Evolutionary conservation across 2,888 invertebrate genomes (phyloP), one percentile per base, ranked within the genome.

Genomic region (Trissoscelio sp.): DNA sequence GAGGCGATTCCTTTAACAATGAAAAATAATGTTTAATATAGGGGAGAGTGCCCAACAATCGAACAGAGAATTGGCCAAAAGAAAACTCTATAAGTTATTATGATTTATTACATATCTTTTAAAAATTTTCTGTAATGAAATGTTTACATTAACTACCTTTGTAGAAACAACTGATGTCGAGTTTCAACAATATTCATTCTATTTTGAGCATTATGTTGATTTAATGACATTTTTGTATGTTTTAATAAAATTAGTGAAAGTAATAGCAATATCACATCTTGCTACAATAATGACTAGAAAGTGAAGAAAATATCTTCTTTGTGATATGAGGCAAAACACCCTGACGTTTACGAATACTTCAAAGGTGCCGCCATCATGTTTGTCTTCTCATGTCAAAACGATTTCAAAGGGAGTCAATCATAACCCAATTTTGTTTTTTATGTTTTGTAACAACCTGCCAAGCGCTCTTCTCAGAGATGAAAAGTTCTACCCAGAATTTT

Each of bases 401-500:
- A 46, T 70, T 48, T 70, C 58, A 72, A 72, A 72, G 70, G 28
- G 60, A 72, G 58, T 58, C 70, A 72, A 72, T 72, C 70, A 60
- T 72, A 72, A 72, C 60, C 60, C 5, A 72, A 51, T 72, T 72
- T 60, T 9, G 3, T 44, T 69, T 72, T 67, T 37, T 51, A 60
- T 57, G 39, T 51, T 58, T 72, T 72, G 70, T 28, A 60, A 48
- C 70, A 60, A 28, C 37, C 57, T 44, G 37, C 46, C 57, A 69
- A 46, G 11, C 5, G n/a, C 48, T 37, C 58, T 58, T 72, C 53
- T 46, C n/a, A 12, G 53, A 73, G 62, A 62, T 53, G 62, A 73
- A 73, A 62, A 62, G 62, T 62, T 73, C 3, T 44, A 39, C 22
- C 3, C 37, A 12, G 20, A 62, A 48, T 51, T 72, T 72, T 60